Evolutionary conservation across 2,113 vertebrate genomes (phyloP).

Genomic region (Mesembrinibis cayennensis): DNA sequence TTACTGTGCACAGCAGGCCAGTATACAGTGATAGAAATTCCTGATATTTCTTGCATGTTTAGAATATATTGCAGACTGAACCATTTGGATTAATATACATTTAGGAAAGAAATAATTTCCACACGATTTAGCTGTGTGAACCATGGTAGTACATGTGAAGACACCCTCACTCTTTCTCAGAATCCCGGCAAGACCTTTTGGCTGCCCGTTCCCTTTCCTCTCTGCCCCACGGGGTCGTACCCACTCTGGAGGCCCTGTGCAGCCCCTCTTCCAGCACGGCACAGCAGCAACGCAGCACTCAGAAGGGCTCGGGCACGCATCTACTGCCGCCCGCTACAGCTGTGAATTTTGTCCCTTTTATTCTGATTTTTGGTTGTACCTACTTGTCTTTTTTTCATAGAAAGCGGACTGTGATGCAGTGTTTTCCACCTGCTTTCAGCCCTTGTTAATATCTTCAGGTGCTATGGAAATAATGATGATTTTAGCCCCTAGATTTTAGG

Average conservation of each 20-base stretch:
- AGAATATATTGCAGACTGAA: not conserved
- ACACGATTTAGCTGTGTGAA: not conserved
- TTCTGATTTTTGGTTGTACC: not conserved
- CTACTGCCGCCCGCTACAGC: not conserved
- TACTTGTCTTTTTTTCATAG: not conserved
- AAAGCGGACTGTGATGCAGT: not conserved
- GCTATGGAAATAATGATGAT: not conserved
- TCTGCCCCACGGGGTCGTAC: not conserved
- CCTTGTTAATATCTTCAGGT: not conserved
- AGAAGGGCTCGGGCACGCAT: too few species aligned
- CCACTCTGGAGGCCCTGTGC: accelerated
- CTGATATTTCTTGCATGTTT: not conserved
- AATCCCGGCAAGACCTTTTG: not conserved
- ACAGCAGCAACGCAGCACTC: not conserved
- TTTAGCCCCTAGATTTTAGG: not conserved
- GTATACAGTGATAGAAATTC: not conserved
- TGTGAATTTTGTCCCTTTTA: not conserved
- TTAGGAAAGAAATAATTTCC: not conserved
- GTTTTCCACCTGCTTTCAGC: not conserved
- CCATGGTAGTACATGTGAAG: not conserved
- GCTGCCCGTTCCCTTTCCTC: not conserved
- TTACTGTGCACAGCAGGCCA: not conserved
- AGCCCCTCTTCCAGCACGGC: not conserved
- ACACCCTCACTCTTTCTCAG: not conserved
- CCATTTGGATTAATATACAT: not conserved